Evolutionary conservation across 2,113 vertebrate species (phyloP).

Genomic region (Hypomesus transpacificus): DNA sequence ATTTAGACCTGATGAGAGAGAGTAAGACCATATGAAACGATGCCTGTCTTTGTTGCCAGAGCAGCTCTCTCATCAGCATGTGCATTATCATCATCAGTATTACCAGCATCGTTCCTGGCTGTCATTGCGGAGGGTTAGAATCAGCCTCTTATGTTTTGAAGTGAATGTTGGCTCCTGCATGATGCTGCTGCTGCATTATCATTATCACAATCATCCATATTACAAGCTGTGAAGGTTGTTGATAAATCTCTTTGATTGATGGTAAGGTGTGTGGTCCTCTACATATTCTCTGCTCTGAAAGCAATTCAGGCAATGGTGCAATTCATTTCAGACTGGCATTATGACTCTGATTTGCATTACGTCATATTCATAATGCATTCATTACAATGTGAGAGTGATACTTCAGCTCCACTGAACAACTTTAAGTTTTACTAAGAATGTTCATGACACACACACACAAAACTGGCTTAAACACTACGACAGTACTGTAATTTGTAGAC

Average conservation of each 20-base stretch:
- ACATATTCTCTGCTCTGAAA: conserved; percentile 32
- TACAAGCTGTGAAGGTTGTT: conserved; percentile 47
- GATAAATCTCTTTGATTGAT: conserved; percentile 50
- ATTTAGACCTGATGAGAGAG: conserved; percentile 55
- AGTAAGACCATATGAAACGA: not conserved
- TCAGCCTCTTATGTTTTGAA: conserved; percentile 32
- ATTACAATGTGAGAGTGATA: conserved; percentile 56
- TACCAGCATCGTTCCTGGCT: not conserved
- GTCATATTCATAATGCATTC: conserved; percentile 64
- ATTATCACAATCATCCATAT: conserved; percentile 41
- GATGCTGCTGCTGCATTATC: conserved; percentile 41
- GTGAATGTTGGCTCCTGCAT: conserved; percentile 37
- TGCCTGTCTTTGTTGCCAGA: not conserved
- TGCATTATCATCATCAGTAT: conserved; percentile 23
- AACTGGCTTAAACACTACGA: too few relatives aligned
- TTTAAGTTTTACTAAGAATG: too few relatives aligned
- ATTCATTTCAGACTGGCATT: conserved; percentile 60
- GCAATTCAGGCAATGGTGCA: conserved; percentile 45
- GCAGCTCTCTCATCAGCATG: conserved; percentile 10
- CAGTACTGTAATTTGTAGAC: too few relatives aligned
- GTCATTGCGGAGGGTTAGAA: conserved; percentile 22
- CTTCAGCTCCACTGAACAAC: too few relatives aligned
- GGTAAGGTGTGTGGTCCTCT: conserved; percentile 24
- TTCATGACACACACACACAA: too few relatives aligned
- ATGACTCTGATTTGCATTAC: conserved; percentile 63